Conservation (phyloP, 2,888 invertebrate genomes). For the Chrysolina haemoptera region DNA sequence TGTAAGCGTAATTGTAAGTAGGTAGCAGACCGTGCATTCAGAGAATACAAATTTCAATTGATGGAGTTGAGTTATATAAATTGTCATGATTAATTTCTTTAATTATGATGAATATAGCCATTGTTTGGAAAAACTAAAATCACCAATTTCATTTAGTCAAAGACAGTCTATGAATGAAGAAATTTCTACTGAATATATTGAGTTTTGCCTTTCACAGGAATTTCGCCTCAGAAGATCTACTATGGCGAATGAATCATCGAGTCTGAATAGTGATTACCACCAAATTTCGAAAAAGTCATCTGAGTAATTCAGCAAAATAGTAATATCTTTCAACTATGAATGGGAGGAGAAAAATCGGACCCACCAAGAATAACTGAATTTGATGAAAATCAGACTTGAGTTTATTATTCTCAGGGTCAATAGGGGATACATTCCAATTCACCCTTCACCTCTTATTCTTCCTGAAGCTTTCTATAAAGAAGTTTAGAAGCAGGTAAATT, state of each 20-base stretch:
- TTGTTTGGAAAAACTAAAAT: neutral
- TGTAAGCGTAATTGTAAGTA: constrained; percentile 19
- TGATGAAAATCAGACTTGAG: constrained; percentile 52
- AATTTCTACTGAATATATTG: too few species aligned
- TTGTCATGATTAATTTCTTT: too few species aligned
- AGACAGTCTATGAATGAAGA: too few species aligned
- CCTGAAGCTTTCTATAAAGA: constrained; percentile 29
- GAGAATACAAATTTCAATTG: constrained; percentile 34
- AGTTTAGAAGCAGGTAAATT: constrained; percentile 23
- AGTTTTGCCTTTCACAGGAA: too few species aligned
- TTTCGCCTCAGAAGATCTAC: too few species aligned
- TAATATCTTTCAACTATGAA: constrained; percentile 51
- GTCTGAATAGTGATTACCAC: too few species aligned
- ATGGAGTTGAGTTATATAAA: too few species aligned
- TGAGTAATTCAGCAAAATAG: constrained; percentile 7
- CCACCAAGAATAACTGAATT: constrained; percentile 46
- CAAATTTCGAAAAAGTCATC: neutral
- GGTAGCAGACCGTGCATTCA: constrained; percentile 39
- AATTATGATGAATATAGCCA: neutral
- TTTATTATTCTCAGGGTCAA: constrained; percentile 65
- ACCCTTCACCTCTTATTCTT: constrained; percentile 47
- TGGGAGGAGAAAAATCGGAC: constrained; percentile 47
- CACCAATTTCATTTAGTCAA: too few species aligned
- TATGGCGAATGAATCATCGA: too few species aligned
- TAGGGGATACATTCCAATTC: constrained; percentile 58